Evolutionary conservation across 2,797 vertebrate genomes (phyloP), one percentile per base, ranked within the genome.

Genomic region (Tiaroga cobitis): DNA sequence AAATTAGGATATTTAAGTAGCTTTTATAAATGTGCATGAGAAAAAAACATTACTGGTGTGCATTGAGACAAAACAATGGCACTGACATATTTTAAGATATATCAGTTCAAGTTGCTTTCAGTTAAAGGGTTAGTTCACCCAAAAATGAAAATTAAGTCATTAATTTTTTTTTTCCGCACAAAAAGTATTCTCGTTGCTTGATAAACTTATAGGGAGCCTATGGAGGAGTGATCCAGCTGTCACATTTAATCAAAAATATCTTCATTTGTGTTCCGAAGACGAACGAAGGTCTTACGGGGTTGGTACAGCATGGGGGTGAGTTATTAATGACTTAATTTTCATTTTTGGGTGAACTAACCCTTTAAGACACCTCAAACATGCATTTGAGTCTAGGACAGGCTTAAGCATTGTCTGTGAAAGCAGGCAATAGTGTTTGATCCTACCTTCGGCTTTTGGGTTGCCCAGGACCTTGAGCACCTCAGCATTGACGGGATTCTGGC

Each of bases 401-500:
- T 29, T 29, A 16, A 63, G 15, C 61, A 6, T 29, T 0, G 0
- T 63, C 26, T 32, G 16, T 65, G 29, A 65, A 65, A 65, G 7
- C 16, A 1, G 26, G 63, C 3, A 32, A 65, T 9, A 59, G n/a
- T 65, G 61, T 24, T 24, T 32, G 70, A 86, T 73, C 95, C 94
- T 89, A 98, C 97, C 98, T 70, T 99, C 97, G 15, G 96, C 93
- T 88, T 98, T 99, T 88, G 97, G 97, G 91, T 98, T 99, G 4
- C 97, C 97, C 91, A 98, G 93, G 85, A 99, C 97, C 91, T 98
- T 99, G 87, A 97, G 96, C 89, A 99, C 97, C 92, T 99, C 97
- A 0, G 97, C 97, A 8, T 98, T 98, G 92, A 97, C 96, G 0
- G 98, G 98, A 92, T 99, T 99, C 95, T 99, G 97, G 80, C 98